phyloP scores from a whole-genome alignment of 2,888 invertebrate genomes.

The Dryomyza anilis region DNA sequence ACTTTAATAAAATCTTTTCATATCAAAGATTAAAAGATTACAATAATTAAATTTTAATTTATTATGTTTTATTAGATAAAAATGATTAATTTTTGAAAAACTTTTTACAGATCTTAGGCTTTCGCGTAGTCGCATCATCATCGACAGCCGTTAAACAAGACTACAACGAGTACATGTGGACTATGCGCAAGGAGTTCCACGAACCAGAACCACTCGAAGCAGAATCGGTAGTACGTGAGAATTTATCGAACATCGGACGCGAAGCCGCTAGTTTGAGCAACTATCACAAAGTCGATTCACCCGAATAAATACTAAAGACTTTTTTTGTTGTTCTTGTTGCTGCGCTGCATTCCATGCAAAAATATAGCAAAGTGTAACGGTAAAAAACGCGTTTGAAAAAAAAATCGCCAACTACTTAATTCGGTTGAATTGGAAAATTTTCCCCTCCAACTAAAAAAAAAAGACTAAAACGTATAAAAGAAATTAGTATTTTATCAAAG shows the following conservation, averaged over 20 bases:
- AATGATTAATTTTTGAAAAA: not conserved
- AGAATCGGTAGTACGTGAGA: conserved; percentile 67
- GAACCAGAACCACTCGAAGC: conserved; percentile 71
- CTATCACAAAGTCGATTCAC: conserved; percentile 60
- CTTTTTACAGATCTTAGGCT: conserved; percentile 72
- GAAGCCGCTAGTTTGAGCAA: conserved; percentile 61
- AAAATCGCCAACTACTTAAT: too few relatives aligned
- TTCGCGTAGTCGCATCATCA: conserved; percentile 86
- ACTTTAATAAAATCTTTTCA: too few relatives aligned
- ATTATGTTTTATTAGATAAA: too few relatives aligned
- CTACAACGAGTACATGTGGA: conserved; percentile 92
- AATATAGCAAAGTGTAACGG: too few relatives aligned
- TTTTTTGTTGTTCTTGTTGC: too few relatives aligned
- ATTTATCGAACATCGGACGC: conserved; percentile 68
- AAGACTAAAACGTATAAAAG: not conserved
- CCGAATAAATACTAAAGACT: conserved; percentile 58
- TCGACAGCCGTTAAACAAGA: conserved; percentile 85
- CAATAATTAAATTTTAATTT: too few relatives aligned
- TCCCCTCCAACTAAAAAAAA: not conserved
- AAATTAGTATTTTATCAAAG: conserved; percentile 21
- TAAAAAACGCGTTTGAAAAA: too few relatives aligned
- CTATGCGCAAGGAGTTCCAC: conserved; percentile 85
- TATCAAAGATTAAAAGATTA: too few relatives aligned
- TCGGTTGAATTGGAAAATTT: too few relatives aligned
- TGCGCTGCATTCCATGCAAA: too few relatives aligned